These are phyloP conservation scores for Leuctra nigra DNA, from an alignment of 2,888 invertebrate species.

Conservation along the genomic window DNA sequence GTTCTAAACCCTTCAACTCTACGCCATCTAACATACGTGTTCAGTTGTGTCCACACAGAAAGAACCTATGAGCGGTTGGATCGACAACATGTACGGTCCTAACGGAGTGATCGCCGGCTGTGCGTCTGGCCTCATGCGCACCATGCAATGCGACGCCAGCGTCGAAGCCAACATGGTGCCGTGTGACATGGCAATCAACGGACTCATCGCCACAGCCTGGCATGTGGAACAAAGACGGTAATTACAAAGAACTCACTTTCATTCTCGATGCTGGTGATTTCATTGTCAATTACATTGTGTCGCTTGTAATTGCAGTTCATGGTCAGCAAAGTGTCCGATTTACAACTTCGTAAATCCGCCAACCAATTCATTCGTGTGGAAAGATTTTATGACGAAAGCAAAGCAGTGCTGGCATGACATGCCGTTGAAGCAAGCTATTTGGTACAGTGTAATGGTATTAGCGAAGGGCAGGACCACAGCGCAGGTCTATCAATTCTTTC, in stretches of 20 bases:
- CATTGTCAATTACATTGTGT: too few relatives aligned
- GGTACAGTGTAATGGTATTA: conserved; percentile 39
- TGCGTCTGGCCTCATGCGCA: conserved; percentile 46
- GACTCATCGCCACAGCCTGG: conserved; percentile 44
- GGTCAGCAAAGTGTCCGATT: conserved; percentile 36
- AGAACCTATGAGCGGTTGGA: conserved; percentile 44
- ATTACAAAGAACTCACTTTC: neutral
- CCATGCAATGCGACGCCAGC: conserved; percentile 43
- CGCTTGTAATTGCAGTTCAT: neutral
- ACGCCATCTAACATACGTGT: neutral
- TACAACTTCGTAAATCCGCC: conserved; percentile 51
- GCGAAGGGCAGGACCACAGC: conserved; percentile 36
- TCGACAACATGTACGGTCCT: conserved; percentile 50
- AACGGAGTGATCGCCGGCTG: conserved; percentile 38
- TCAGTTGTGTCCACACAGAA: conserved; percentile 31
- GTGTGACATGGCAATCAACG: conserved; percentile 47
- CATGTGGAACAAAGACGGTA: neutral
- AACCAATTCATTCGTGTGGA: conserved; percentile 50
- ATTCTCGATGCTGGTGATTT: too few relatives aligned
- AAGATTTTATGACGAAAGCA: conserved; percentile 36
- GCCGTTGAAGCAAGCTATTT: conserved; percentile 27
- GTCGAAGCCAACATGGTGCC: conserved; percentile 47
- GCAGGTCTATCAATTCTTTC: conserved; percentile 41
- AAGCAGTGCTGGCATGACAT: conserved; percentile 34
- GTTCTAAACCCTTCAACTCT: neutral